Base-by-base conservation (phyloP, 2,113 vertebrate species). In the Oplegnathus fasciatus region DNA sequence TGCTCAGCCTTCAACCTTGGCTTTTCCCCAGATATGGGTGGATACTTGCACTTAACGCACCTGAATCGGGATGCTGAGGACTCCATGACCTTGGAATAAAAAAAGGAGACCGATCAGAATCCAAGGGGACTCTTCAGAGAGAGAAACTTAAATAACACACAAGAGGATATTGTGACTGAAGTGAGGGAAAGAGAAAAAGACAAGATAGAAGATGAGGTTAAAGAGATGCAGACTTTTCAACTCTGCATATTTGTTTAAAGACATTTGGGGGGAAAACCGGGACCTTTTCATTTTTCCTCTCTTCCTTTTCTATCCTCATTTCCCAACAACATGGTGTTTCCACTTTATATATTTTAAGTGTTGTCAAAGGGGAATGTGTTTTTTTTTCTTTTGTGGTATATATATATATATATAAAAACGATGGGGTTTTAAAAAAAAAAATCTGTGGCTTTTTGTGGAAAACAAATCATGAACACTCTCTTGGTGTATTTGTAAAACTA, bases 401-500 rank as follows among this genome's bases (percentile, higher is more conserved):
- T 92, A 93, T 78, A 81, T 90, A 92, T 93, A 88, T 86, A 89
- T 66, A 73, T 34, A 50, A 87, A 83, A 82, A 80, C 26, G 17
- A 83, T 44, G 79, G 89, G 91, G 82, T 80, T 91, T 91, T 55
- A 90, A 92, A 93, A 88, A 87, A 94, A 96, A 93, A 95, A 94
- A 95, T 96, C 96, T 95, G 96, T 97, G 97, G 96, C 96, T 94
- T 93, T 95, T 98, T 98, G 97, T 98, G 96, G 96, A 87, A 97
- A 93, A 96, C 95, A 95, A 93, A 97, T 98, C 97, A 98, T 97
- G 97, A 96, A 97, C 96, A 97, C 97, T 97, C 96, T 97, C 97
- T 97, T 96, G 97, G 96, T 98, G 97, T 99, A 98, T 98, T 98
- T 99, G 97, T 99, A 98, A 97, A 98, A 96, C 86, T 98, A 97